Evolutionary conservation across 2,888 invertebrate species (phyloP), one percentile per base, ranked within the genome.

Genomic region (Drosophila stalkeri): DNA sequence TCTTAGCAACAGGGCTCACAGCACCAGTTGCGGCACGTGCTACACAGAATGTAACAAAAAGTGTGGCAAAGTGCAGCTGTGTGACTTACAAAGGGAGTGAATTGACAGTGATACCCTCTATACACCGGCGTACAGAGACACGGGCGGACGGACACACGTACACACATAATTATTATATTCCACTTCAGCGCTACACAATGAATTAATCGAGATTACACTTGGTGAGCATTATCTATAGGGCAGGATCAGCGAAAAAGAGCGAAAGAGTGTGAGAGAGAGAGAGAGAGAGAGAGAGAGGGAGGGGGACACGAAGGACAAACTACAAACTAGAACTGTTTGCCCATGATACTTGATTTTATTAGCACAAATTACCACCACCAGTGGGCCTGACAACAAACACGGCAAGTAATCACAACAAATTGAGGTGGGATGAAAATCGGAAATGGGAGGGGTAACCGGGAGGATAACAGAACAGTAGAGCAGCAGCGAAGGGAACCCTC

Each of bases 261-360:
- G 14, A 2, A 14, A 23, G 14, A 1, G 23, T 8, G 14, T 7
- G 12, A 6, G 6, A 12, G 12, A 12, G 6, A 39, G 44, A 20
- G 2, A 20, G 20, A 6, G 20, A 7, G 14, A 46, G 14, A 1
- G 23, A 16, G 23, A 8, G 12, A 14, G 7, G 20, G 14, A 20
- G 11, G 18, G 41, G 46, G 64, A 12, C 12, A 20, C 52, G 64
- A 44, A 52, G 44, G 16, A 41, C 52, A 63, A 59, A 63, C 51
- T 27, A 52, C 52, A 75, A 72, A 51, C 51, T 51, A 51, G 33
- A 51, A 51, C 60, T 84, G 76, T 77, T 81, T 82, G 72, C 56
- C 76, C 73, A 80, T 85, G 89, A 88, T 90, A 89, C 91, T 91
- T 91, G 90, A 90, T 90, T 90, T 90, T 89, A 90, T 91, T 91